Evolutionary conservation across 92 coral and sea anemone species (phyloP).

Genomic region (Virgularia gustaviana): DNA sequence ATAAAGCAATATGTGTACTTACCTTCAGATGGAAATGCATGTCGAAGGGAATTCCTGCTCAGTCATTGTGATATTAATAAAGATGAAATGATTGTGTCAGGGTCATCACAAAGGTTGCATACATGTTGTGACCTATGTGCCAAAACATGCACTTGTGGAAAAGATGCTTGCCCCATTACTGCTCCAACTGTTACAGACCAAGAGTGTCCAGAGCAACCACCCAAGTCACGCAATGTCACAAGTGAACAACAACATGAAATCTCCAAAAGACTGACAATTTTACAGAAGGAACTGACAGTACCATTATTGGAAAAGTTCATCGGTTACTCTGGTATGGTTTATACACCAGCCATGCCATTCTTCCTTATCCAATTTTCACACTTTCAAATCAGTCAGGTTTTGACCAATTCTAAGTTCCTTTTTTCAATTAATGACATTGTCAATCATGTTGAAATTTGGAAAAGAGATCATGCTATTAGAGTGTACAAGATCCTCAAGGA

Average conservation of each 20-base stretch:
- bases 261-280: conserved; percentile 6
- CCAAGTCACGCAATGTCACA: conserved; percentile 3
- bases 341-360: conserved; percentile 12
- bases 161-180: conserved; percentile 7
- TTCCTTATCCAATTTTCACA: conserved; percentile 29
- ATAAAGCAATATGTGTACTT: conserved; percentile 35
- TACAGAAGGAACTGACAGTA: conserved; percentile 13
- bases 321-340: conserved; percentile 25
- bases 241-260: conserved; percentile 14
- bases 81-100: conserved; percentile 12
- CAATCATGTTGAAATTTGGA: conserved; percentile 30
- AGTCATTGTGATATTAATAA: conserved; percentile 21
- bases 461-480: conserved; percentile 25
- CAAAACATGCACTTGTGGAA: conserved; percentile 30
- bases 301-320: conserved; percentile 23
- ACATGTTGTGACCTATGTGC: conserved; percentile 38
- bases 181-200: conserved; percentile 5
- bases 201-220: not conserved
- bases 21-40: conserved; percentile 8
- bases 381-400: conserved; percentile 23
- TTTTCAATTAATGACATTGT: conserved; percentile 14
- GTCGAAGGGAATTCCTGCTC: conserved; percentile 40
- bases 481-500: conserved; percentile 24
- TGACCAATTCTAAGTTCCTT: conserved; percentile 6
- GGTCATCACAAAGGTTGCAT: conserved; percentile 14